Base-by-base conservation (phyloP, 2,113 vertebrate species). In the Dicerorhinus sumatrensis region DNA sequence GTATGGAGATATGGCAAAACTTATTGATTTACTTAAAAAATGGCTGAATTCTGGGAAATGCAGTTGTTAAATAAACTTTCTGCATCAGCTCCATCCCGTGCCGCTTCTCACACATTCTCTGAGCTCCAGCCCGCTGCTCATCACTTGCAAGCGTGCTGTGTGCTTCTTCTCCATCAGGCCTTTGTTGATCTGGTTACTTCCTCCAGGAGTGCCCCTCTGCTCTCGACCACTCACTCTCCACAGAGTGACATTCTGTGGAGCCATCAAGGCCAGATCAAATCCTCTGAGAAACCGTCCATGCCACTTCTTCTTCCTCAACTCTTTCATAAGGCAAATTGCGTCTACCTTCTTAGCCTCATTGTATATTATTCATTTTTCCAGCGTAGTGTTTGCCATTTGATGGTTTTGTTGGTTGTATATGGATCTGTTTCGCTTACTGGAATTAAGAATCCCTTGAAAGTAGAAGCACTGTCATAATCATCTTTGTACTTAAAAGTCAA, bases 1-100 rank as follows among this genome's bases (percentile, higher is more conserved):
- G 25, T 81, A 60, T 3, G 18, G 17, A 89, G 77, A 89, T 89
- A 63, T 33, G 36, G 16, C 14, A 92, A 87, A 65, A 56, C 39
- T 58, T 84, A 77, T 88, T 70, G 79, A 73, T 85, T 83, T 89
- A 84, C 36, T 91, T 88, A 51, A 29, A 10, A 94, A 88, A 92
- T 84, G 36, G 54, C 29, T 70, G 72, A 90, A 80, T 63, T 89
- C 91, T 75, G 27, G 76, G 58, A 92, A 94, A 92, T 13, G 62
- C 17, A 72, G 90, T 46, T 72, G 20, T 76, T 91, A 90, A 95
- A 56, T 75, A 94, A 75, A 80, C 36, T 76, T 83, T 58, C 18
- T 46, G 2, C 39, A 6, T 92, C 7, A 33, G 5, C 12, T 92
- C n/a, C 5, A 58, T 18, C 2, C 5, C 51, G 27, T 60, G 58